Base-by-base conservation (phyloP, 2,888 invertebrate species). In the Frankliniella fusca region DNA sequence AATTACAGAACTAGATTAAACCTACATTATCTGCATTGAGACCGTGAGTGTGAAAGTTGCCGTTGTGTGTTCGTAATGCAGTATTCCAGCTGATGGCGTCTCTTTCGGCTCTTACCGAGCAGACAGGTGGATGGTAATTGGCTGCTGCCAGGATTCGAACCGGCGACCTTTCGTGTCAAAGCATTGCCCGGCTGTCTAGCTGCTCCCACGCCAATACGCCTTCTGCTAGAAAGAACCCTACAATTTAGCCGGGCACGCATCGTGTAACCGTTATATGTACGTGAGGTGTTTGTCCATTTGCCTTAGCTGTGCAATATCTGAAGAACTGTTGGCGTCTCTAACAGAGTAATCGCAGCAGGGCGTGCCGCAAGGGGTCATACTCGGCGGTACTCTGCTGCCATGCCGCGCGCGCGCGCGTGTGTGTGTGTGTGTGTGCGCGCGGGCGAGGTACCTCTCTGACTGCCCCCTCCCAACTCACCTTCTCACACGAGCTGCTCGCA, bases 81-180 rank as follows among this genome's bases (percentile, higher is more conserved):
- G 38, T 38, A 38, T 38, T 38, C 38, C 3, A 38, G 38, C 38
- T 61, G 61, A 18, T 3, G 20, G 20, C 61, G 20, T 61, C 61
- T 18, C 61, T 61, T 61, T 61, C 18, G 61, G 27, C 27, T 23
- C 27, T 23, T 12, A 27, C 70, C 12, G n/a, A 12, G 8, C 70
- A 10, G 70, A 27, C 9, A 3, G 23, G 23, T n/a, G 70, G 70
- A 5, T 2, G 11, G 23, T 76, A 76, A 76, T 76, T 76, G 70
- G 70, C 27, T 76, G 70, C 70, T 76, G 70, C 70, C 70, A 76
- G 27, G 70, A 76, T 76, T 76, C 70, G 70, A 76, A 76, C 70
- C 70, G 27, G 23, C 70, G 70, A 76, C 70, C 70, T 76, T 76
- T 76, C 70, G 70, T 76, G 70, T 76, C 70, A 76, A 76, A 76